Base-by-base conservation (phyloP, 2,113 vertebrate species). In the Upupa epops region DNA sequence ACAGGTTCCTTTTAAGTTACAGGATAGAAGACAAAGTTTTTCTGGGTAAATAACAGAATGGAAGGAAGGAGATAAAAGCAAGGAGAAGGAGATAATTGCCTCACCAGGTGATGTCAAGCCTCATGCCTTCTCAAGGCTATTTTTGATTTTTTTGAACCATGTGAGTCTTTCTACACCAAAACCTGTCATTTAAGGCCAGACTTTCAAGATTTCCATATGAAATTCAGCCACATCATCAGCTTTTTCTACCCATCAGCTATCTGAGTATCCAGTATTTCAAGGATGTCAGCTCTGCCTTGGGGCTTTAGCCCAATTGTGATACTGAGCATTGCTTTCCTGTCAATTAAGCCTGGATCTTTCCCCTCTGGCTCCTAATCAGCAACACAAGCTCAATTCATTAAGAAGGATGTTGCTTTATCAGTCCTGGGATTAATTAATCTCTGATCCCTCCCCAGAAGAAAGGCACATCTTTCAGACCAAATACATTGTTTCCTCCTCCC, bases 291-390 rank as follows among this genome's bases (percentile, higher is more conserved):
- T 26, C 20, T 42, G 32, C 36, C 36, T 17, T 52, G 19, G 29
- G 29, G 34, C 59, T 63, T 26, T 12, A 63, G 29, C 29, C 36
- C 48, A 20, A 7, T 28, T 63, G 5, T 16, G 56, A 24, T 10
- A 7, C 8, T 2, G 1, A 31, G 13, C 59, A 32, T 21, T 26
- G 9, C 36, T n/a, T 22, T 17, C 13, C 1, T 3, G 5, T 26
- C 8, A 32, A 7, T 40, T 5, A 16, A 52, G 3, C 46, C 20
- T 24, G 45, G 32, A 16, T 15, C 6, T 6, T 77, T 52, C 16
- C 59, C 21, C 34, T 48, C 42, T 48, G 11, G 3, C 32, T 25
- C 10, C n/a, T n/a, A 21, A 10, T 36, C 45, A 37, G 26, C 26
- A 51, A 29, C 54, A 73, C 52, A 26, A 24, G 6, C 26, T 11